These are phyloP conservation scores for Plutella xylostella DNA, from an alignment of 2,888 invertebrate genomes.

Conservation along the genomic window DNA sequence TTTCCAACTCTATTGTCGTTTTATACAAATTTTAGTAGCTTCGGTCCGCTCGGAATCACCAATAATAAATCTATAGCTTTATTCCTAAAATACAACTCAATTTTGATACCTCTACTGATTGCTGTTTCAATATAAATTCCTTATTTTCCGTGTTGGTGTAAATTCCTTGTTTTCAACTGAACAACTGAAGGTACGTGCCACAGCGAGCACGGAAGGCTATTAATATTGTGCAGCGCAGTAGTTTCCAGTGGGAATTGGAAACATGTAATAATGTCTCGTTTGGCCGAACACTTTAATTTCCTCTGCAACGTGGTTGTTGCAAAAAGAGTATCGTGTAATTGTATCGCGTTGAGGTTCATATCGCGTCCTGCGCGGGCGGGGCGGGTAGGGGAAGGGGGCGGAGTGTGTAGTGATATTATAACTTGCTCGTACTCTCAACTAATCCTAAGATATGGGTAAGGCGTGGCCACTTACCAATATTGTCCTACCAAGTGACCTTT, in stretches of 20 bases:
- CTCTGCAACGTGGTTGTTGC: constrained; percentile 23
- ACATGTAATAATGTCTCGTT: constrained; percentile 4
- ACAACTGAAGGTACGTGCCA: too few relatives aligned
- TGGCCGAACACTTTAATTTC: constrained; percentile 34
- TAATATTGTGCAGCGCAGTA: not conserved
- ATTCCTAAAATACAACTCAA: too few relatives aligned
- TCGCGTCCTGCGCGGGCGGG: not conserved
- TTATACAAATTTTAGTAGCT: constrained; percentile 49
- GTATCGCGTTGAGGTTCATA: not conserved
- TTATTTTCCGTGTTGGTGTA: not conserved
- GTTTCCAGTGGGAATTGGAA: not conserved
- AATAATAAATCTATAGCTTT: constrained; percentile 2
- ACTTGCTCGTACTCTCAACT: constrained; percentile 7
- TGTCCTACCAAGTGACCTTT: constrained; percentile 8
- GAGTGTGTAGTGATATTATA: constrained; percentile 4
- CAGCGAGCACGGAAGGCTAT: not conserved
- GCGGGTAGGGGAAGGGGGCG: not conserved
- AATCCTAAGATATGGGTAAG: constrained; percentile 9
- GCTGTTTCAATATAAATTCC: not conserved
- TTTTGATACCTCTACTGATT: not conserved
- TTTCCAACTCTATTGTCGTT: constrained; percentile 49
- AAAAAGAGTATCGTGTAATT: constrained; percentile 22
- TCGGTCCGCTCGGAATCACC: constrained; percentile 16
- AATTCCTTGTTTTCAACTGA: too few relatives aligned
- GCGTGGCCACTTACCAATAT: constrained; percentile 10